Evolutionary conservation across 2,888 invertebrate genomes (phyloP).

Genomic region (Aphodius sticticus): DNA sequence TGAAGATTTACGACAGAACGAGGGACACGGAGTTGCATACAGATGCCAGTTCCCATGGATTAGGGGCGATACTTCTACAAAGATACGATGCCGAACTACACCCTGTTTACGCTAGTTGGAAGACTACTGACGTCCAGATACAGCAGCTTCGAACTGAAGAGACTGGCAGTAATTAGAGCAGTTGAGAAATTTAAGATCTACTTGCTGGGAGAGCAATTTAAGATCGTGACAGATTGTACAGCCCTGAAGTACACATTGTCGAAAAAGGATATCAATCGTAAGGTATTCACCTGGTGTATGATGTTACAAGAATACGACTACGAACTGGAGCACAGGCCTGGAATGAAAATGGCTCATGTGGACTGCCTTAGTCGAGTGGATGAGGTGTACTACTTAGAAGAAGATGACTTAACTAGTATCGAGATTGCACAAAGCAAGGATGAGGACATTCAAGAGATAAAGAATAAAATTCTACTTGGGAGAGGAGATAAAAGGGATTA

Average conservation of each 20-base stretch:
- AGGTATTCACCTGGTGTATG: slow-evolving; percentile 47
- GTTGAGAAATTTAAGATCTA: slow-evolving; percentile 43
- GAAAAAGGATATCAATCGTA: slow-evolving; percentile 35
- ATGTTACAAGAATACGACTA: slow-evolving; percentile 44
- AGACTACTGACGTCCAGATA: slow-evolving; percentile 48
- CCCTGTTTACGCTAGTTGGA: slow-evolving; percentile 50
- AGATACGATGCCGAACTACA: too few relatives aligned
- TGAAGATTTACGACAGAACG: slow-evolving; percentile 18
- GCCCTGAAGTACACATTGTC: slow-evolving; percentile 31
- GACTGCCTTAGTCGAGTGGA: slow-evolving; percentile 18
- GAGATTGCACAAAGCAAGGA: slow-evolving; percentile 21
- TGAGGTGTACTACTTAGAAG: slow-evolving; percentile 8
- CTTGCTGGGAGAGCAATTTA: slow-evolving; percentile 43
- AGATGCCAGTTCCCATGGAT: slow-evolving; percentile 47
- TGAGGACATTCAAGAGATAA: slow-evolving; percentile 17
- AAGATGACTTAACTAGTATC: not conserved
- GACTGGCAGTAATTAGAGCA: slow-evolving; percentile 50
- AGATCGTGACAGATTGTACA: slow-evolving; percentile 44
- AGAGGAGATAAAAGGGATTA: slow-evolving; percentile 9
- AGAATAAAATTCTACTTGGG: slow-evolving; percentile 14
- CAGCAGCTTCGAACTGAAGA: slow-evolving; percentile 52
- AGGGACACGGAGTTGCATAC: slow-evolving; percentile 45
- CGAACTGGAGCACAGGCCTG: slow-evolving; percentile 42
- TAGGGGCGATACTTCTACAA: too few relatives aligned
- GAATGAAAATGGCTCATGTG: slow-evolving; percentile 37